Percentiles rank a stretch among this genome's conserved stretches.
Conservation (phyloP, 1,140 invertebrate species). For the Sesamia nonagrioides region DNA sequence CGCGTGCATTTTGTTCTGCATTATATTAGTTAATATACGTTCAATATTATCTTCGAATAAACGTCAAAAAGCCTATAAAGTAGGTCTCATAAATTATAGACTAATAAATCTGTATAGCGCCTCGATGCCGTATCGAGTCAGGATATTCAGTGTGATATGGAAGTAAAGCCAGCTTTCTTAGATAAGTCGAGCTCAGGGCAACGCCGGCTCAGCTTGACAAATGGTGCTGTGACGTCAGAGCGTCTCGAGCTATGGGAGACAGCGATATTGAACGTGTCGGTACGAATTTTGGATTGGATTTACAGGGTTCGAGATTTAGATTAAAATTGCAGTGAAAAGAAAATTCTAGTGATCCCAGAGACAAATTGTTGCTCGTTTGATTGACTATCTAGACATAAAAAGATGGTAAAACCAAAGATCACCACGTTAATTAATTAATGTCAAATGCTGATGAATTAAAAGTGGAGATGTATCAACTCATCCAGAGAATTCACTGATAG, state of each 20-base stretch:
- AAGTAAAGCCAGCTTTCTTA: conserved; percentile 77
- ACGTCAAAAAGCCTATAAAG: conserved; percentile 40
- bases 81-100: conserved; percentile 53
- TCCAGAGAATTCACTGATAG: background rate
- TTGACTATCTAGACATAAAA: conserved; percentile 5
- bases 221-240: conserved; percentile 67
- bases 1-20: conserved; percentile 28
- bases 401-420: background rate
- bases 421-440: background rate
- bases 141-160: conserved; percentile 74
- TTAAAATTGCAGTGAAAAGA: background rate
- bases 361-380: background rate
- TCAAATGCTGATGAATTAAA: background rate
- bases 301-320: background rate
- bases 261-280: conserved; percentile 25
- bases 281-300: conserved; percentile 14
- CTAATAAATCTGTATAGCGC: conserved; percentile 62
- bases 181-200: conserved; percentile 75
- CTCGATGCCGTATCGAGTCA: conserved; percentile 65
- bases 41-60: conserved; percentile 45
- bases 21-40: conserved; percentile 44
- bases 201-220: conserved; percentile 74
- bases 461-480: background rate
- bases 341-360: background rate
- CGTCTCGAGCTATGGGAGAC: conserved; percentile 25